Conservation (phyloP, 1,140 invertebrate species). For the Drosophila ercepeae region DNA sequence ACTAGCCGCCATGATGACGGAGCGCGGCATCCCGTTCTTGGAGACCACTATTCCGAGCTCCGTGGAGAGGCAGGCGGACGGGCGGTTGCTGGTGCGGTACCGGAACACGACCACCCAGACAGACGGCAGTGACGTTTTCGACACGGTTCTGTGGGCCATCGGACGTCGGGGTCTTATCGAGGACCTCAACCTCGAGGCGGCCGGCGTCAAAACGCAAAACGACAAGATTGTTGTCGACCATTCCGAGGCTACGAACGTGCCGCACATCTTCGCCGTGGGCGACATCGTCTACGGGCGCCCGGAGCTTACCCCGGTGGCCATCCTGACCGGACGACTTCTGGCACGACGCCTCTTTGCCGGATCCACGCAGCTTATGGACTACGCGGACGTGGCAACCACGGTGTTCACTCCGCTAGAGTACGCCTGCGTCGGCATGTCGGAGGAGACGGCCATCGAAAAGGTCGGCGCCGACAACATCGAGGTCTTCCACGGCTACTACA, state of each 20-base stretch:
- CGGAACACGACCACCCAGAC: conserved; percentile 83
- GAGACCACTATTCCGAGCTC: conserved; percentile 90
- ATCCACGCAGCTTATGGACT: conserved; percentile 90
- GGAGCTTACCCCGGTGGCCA: conserved; percentile 98
- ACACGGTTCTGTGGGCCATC: conserved; percentile 94
- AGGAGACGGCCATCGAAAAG: conserved; percentile 91
- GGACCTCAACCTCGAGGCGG: conserved; percentile 88
- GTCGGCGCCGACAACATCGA: conserved; percentile 89
- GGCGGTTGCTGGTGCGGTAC: conserved; percentile 89
- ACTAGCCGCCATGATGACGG: conserved; percentile 93
- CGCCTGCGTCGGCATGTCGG: conserved; percentile 95
- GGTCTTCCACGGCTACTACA: conserved; percentile 96
- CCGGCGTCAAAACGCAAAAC: conserved; percentile 86
- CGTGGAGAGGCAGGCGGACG: conserved; percentile 88
- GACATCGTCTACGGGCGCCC: conserved; percentile 95
- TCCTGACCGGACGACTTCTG: conserved; percentile 95
- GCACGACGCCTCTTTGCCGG: conserved; percentile 89
- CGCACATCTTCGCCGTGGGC: conserved; percentile 96
- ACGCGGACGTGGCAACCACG: conserved; percentile 97
- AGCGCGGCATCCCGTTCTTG: conserved; percentile 93
- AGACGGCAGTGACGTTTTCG: conserved; percentile 89
- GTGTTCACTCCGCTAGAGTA: conserved; percentile 99
- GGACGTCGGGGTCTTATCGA: conserved; percentile 90
- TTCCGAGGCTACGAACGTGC: conserved; percentile 93
- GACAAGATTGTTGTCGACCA: conserved; percentile 88